A percentile compares a stretch with the other conserved stretches of the same genome.
Evolutionary conservation across 2,113 vertebrate genomes (phyloP).

Genomic region (Apodemus sylvaticus): DNA sequence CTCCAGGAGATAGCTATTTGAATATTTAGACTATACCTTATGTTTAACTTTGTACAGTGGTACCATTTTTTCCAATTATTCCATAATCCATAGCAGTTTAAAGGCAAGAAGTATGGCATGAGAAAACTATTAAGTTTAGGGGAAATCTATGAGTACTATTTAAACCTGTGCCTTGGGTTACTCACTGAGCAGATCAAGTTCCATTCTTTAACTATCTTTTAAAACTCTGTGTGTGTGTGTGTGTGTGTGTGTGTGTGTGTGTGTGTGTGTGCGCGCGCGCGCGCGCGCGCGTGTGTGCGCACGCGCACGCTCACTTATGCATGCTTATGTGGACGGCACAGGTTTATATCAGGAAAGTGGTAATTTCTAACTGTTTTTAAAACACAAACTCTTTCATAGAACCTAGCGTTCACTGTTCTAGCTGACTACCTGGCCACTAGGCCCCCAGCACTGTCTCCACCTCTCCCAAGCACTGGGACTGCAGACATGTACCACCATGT

Average conservation of each 20-base stretch:
- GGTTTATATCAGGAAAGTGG: not conserved
- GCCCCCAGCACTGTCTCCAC: not conserved
- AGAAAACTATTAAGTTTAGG: not conserved
- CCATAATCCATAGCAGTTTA: slow-evolving; percentile 4
- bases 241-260: not conserved
- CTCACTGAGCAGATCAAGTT: not conserved
- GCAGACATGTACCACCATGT: not conserved
- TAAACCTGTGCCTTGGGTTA: not conserved
- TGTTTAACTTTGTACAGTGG: not conserved
- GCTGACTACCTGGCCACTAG: not conserved
- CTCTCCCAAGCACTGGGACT: not conserved
- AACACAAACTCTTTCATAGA: not conserved
- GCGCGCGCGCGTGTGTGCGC: no score
- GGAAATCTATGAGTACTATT: not conserved
- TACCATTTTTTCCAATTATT: slow-evolving; percentile 16
- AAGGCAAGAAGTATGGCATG: not conserved
- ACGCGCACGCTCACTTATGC: no score
- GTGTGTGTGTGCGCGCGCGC: no score
- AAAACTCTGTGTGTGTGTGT: not conserved
- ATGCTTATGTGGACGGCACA: no score
- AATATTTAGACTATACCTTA: not conserved
- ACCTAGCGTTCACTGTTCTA: not conserved
- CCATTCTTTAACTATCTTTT: not conserved
- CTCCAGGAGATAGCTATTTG: not conserved
- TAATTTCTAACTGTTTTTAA: not conserved